A percentile compares a stretch with the other conserved stretches of the same genome.
Conservation (phyloP, 2,797 vertebrate species). For the Amniataba percoides region DNA sequence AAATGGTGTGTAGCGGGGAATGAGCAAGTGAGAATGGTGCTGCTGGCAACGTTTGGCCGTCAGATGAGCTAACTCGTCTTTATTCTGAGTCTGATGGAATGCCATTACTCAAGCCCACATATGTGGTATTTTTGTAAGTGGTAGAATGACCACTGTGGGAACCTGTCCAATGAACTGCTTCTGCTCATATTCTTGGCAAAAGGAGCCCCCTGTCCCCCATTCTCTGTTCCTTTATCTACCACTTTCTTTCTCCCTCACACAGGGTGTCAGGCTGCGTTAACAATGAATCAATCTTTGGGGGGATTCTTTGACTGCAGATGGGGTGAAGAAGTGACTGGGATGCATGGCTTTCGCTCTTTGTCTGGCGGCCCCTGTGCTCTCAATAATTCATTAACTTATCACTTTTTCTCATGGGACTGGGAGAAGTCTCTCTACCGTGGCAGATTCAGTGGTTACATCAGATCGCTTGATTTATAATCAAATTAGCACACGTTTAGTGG, state of each 20-base stretch:
- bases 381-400: slow-evolving; percentile 88
- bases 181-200: slow-evolving; percentile 85
- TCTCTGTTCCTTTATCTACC: slow-evolving; percentile 85
- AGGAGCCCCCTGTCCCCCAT: slow-evolving; percentile 82
- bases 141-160: slow-evolving; percentile 82
- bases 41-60: slow-evolving; percentile 22
- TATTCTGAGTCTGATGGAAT: slow-evolving; percentile 73
- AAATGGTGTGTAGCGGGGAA: slow-evolving; percentile 9
- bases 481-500: slow-evolving; percentile 18
- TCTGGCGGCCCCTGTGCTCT: slow-evolving; percentile 78
- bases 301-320: slow-evolving; percentile 89
- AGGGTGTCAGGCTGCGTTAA: slow-evolving; percentile 88
- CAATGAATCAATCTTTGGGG: slow-evolving; percentile 90
- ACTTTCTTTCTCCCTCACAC: slow-evolving; percentile 84
- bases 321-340: slow-evolving; percentile 84
- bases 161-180: slow-evolving; percentile 81
- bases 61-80: slow-evolving; percentile 66
- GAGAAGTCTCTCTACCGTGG: slow-evolving; percentile 55
- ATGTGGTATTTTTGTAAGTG: slow-evolving; percentile 72
- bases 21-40: slow-evolving; percentile 13
- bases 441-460: slow-evolving; percentile 56
- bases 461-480: slow-evolving; percentile 41
- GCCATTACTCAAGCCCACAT: slow-evolving; percentile 69
- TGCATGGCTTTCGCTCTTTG: slow-evolving; percentile 83
- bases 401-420: slow-evolving; percentile 80